Evolutionary conservation across 2,797 vertebrate species (phyloP), one percentile per base, ranked within the genome.

Genomic region (Apogon hyalosoma): DNA sequence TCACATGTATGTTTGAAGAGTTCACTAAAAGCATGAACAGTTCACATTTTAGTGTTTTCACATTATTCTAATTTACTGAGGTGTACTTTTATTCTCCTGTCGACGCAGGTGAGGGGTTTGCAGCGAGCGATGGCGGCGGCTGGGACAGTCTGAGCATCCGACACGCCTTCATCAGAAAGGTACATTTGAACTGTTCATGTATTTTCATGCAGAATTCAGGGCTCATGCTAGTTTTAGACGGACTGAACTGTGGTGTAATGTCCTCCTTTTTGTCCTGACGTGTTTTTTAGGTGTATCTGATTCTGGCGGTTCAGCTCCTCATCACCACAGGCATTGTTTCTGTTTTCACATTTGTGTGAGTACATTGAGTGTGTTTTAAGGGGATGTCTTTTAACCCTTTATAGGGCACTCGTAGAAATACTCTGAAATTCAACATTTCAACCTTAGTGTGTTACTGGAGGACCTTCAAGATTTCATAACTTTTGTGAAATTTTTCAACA

Each of bases 321-420:
- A 51, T 96, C 87, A 99, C 97, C 0, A 92, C 95, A n/a, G 92
- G 67, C 67, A 94, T 99, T 41, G 95, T 99, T 0, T 91, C 95
- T 0, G 11, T 98, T 53, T 99, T 99, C 90, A 96, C 95, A 1
- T 99, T 96, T 33, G 95, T 96, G 97, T 99, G 91, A 95, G 97
- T 94, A 48, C 24, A 2, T 15, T 2, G 13, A 2, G 15, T 40
- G 48, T 51, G 46, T 66, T 4, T 15, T 12, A 41, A 41, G 21
- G 21, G 4, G 4, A 24, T 24, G 21, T 2, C 21, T 24, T 24
- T 24, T 24, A 24, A 24, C 21, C n/a, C n/a, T n/a, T n/a, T n/a
- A n/a, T 24, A 24, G 21, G 21, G 21, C 21, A n/a, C n/a, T n/a
- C n/a, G n/a, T n/a, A n/a, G n/a, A n/a, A n/a, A n/a, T n/a, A n/a